These are phyloP conservation scores for Drosophila kanekoi DNA, from an alignment of 2,888 invertebrate species.

Conservation along the genomic window DNA sequence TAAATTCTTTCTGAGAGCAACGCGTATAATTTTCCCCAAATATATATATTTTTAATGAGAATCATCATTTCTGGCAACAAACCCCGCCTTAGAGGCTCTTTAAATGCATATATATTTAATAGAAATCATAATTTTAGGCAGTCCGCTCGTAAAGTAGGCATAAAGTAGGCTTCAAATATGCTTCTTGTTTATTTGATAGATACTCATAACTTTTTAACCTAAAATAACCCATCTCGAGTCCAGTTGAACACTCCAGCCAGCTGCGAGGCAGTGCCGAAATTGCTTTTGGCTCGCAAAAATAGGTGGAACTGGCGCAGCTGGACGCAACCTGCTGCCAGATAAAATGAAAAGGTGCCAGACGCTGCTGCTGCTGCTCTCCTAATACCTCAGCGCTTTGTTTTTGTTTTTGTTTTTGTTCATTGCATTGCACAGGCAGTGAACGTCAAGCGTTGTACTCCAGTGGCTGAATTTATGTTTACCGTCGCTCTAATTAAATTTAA, in stretches of 20 bases:
- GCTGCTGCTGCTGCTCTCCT: constrained; percentile 7
- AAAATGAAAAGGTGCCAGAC: constrained; percentile 42
- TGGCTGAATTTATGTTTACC: constrained; percentile 75
- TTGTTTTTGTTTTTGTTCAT: constrained; percentile 19
- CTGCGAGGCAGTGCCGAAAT: constrained; percentile 18
- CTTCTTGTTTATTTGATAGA: constrained; percentile 14
- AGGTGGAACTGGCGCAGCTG: constrained; percentile 15
- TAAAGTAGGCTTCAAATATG: constrained; percentile 30
- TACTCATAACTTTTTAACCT: constrained; percentile 34
- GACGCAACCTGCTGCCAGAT: constrained; percentile 26
- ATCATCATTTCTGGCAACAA: neutral
- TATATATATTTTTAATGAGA: neutral
- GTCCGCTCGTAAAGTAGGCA: constrained; percentile 20
- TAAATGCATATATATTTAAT: constrained; percentile 16
- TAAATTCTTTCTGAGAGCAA: too few relatives aligned
- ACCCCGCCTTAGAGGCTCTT: constrained; percentile 3
- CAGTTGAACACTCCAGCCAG: constrained; percentile 33
- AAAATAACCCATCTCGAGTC: constrained; percentile 39
- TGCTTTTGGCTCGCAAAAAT: constrained; percentile 18
- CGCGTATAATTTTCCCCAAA: neutral
- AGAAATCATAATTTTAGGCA: constrained; percentile 22
- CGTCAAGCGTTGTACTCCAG: constrained; percentile 44
- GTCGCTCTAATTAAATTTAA: constrained; percentile 79
- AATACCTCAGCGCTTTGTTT: constrained; percentile 10
- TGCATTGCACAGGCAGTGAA: constrained; percentile 25